Evolutionary conservation across 2,888 invertebrate genomes (phyloP).

Genomic region (Beris chalybata): DNA sequence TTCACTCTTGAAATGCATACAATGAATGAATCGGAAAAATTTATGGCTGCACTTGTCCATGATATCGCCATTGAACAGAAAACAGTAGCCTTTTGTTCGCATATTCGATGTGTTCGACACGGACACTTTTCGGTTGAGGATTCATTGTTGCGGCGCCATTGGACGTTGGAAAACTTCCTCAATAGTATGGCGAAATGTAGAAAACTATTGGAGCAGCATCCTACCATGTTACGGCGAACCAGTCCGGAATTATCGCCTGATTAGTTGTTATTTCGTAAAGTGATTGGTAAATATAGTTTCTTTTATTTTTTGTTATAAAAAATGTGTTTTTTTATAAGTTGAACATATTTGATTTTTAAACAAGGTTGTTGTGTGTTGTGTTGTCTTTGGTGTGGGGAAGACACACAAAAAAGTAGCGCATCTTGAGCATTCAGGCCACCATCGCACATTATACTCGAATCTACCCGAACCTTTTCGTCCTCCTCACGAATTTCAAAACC

Average conservation of each 20-base stretch:
- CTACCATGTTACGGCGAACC: conserved; percentile 47
- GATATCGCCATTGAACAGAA: conserved; percentile 80
- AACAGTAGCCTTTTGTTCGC: conserved; percentile 77
- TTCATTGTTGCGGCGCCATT: conserved; percentile 80
- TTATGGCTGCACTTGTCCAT: conserved; percentile 76
- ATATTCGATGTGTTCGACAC: conserved; percentile 78
- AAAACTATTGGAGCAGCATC: conserved; percentile 56
- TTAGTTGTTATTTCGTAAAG: conserved; percentile 2
- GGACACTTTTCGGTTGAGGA: conserved; percentile 77
- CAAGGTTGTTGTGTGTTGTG: no score
- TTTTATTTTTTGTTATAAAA: no score
- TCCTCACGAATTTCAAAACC: no score
- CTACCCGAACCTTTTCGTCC: no score
- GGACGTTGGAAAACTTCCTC: conserved; percentile 71
- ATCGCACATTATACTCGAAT: no score
- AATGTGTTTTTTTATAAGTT: no score
- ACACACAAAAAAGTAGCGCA: no score
- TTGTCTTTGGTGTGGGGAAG: no score
- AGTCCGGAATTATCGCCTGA: conserved; percentile 43
- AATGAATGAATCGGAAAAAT: conserved; percentile 81
- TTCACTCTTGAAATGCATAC: conserved; percentile 87
- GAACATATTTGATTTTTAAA: no score
- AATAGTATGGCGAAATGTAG: conserved; percentile 65
- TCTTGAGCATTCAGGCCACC: no score
- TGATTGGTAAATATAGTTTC: no score